Conservation (phyloP, 2,888 invertebrate species). For the Myathropa florea region DNA sequence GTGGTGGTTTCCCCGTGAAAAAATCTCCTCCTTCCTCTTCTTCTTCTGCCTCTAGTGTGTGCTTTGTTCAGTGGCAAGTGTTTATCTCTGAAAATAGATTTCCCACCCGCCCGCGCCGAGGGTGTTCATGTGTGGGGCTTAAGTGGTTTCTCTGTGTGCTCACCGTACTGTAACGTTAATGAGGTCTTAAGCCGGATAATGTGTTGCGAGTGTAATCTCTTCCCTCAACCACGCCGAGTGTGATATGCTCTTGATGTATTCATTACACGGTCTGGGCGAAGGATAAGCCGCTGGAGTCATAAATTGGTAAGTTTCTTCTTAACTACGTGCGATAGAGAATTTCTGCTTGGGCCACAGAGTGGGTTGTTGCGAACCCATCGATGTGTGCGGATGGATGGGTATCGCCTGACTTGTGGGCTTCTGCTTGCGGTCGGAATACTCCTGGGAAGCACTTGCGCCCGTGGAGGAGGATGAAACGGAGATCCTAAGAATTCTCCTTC, state of each 20-base stretch:
- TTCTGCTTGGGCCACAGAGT: background rate
- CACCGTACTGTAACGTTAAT: slow-evolving; percentile 1
- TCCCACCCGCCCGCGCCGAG: background rate
- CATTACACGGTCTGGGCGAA: background rate
- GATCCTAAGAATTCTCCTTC: too few species aligned
- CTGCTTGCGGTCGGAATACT: too few species aligned
- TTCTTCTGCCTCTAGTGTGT: background rate
- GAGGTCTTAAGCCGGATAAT: slow-evolving; percentile 8
- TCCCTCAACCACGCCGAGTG: background rate
- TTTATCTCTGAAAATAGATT: background rate
- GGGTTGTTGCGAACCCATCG: background rate
- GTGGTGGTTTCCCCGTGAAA: background rate
- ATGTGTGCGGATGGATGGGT: background rate
- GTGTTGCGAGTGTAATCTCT: background rate
- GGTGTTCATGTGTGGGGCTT: background rate
- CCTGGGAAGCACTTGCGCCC: too few species aligned
- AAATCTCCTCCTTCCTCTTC: background rate
- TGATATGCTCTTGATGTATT: background rate
- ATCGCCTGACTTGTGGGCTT: too few species aligned
- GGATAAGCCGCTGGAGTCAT: background rate
- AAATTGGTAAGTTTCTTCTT: background rate
- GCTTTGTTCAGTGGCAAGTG: background rate
- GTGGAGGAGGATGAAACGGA: too few species aligned
- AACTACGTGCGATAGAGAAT: background rate
- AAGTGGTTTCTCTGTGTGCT: background rate